A percentile compares a stretch with the other conserved stretches of the same genome.
These are phyloP conservation scores for Acanthaster planci DNA, from an alignment of 35 echinoderm and acorn worm genomes.

Conservation along the genomic window DNA sequence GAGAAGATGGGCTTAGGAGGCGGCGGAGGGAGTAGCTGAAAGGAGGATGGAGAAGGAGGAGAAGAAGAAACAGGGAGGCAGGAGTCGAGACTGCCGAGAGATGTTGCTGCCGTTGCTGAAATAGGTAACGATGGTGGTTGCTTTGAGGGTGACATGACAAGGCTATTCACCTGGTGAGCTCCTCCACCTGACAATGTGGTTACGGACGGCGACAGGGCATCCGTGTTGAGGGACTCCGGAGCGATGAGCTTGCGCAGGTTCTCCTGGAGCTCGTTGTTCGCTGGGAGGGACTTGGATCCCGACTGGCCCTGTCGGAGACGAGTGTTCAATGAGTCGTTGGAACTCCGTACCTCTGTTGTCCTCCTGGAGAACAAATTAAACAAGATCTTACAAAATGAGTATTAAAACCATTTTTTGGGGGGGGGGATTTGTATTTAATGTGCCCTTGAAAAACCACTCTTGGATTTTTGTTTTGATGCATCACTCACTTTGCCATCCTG, in stretches of 20 bases:
- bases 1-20: constrained; percentile 20
- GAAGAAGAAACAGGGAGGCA: not conserved
- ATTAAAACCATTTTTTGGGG: not conserved
- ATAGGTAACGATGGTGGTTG: not conserved
- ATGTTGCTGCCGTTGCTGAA: not conserved
- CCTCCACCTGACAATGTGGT: not conserved
- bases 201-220: not conserved
- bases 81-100: not conserved
- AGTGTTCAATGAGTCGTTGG: constrained; percentile 78
- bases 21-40: not conserved
- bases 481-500: too few species aligned
- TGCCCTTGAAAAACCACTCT: too few species aligned
- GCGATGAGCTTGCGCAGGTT: constrained; percentile 79
- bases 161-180: constrained; percentile 32
- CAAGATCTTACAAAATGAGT: too few species aligned
- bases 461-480: too few species aligned
- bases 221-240: constrained; percentile 47
- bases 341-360: constrained; percentile 68
- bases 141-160: too few species aligned
- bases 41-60: not conserved
- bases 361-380: constrained; percentile 53
- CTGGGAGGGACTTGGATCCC: constrained; percentile 31
- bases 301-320: constrained; percentile 62
- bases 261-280: constrained; percentile 66
- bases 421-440: too few species aligned